A percentile compares a stretch with the other conserved stretches of the same genome.
These are phyloP conservation scores for Cervus canadensis DNA, from an alignment of 2,113 vertebrate species.

Conservation along the genomic window DNA sequence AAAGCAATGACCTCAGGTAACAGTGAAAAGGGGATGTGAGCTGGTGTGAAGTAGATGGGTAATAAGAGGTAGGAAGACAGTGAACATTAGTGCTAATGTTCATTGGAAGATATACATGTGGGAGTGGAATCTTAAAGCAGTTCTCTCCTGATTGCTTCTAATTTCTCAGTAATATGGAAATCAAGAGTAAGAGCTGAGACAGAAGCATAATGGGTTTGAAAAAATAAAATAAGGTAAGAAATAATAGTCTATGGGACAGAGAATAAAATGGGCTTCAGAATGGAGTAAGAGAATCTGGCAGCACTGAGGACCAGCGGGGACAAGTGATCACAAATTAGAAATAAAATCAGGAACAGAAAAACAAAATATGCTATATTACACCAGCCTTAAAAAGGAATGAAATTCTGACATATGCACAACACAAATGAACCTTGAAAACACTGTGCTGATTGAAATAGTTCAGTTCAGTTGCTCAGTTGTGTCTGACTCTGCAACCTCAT, in stretches of 20 bases:
- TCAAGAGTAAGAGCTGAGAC: background rate
- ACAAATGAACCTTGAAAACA: background rate
- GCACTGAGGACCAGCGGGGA: background rate
- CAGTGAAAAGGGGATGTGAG: background rate
- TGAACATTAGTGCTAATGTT: background rate
- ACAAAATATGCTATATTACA: background rate
- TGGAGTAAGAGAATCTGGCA: background rate
- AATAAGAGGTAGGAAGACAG: background rate
- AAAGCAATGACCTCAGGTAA: background rate
- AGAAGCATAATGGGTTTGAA: background rate
- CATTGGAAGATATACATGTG: background rate
- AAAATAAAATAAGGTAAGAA: background rate
- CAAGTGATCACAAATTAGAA: background rate
- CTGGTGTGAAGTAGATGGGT: background rate
- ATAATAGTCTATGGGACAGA: background rate
- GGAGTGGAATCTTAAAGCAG: background rate
- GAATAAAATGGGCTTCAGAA: background rate
- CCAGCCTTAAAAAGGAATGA: background rate
- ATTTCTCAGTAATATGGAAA: background rate
- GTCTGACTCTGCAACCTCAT: background rate
- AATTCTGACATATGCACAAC: background rate
- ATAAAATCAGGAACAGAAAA: background rate
- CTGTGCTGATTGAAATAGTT: background rate
- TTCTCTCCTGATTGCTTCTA: background rate
- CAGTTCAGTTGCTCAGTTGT: background rate